phyloP scores from a whole-genome alignment of 2,888 invertebrate species.

The Brachyptera putata region DNA sequence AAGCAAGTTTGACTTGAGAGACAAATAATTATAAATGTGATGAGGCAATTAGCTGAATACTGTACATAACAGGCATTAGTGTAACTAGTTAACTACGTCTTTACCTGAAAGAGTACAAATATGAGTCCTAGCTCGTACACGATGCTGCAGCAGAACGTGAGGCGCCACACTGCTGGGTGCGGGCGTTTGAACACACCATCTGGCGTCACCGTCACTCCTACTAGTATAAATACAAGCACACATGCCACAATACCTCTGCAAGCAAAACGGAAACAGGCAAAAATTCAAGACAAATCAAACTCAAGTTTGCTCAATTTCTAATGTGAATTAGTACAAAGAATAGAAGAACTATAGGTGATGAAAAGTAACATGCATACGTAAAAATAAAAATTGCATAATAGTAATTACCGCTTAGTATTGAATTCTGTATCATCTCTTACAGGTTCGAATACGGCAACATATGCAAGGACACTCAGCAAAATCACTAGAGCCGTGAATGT shows the following conservation, averaged over 20 bases:
- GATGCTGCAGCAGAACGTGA: conserved; percentile 50
- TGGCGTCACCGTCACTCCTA: conserved; percentile 52
- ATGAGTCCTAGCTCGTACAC: conserved; percentile 51
- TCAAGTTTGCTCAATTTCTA: too few relatives aligned
- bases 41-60: too few relatives aligned
- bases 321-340: too few relatives aligned
- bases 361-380: background rate
- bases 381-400: background rate
- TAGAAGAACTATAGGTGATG: background rate
- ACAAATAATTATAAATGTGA: too few relatives aligned
- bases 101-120: conserved; percentile 47
- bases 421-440: conserved; percentile 43
- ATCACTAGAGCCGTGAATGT: conserved; percentile 48
- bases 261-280: conserved; percentile 25
- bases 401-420: conserved; percentile 47
- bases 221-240: conserved; percentile 47
- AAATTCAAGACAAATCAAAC: conserved; percentile 16
- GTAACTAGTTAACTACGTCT: too few relatives aligned
- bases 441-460: conserved; percentile 49
- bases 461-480: conserved; percentile 46
- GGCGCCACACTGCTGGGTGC: conserved; percentile 53
- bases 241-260: conserved; percentile 49
- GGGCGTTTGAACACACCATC: conserved; percentile 54
- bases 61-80: background rate
- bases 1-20: too few relatives aligned